Evolutionary conservation across 2,113 vertebrate genomes (phyloP), one percentile per base, ranked within the genome.

Genomic region (Uria aalge): DNA sequence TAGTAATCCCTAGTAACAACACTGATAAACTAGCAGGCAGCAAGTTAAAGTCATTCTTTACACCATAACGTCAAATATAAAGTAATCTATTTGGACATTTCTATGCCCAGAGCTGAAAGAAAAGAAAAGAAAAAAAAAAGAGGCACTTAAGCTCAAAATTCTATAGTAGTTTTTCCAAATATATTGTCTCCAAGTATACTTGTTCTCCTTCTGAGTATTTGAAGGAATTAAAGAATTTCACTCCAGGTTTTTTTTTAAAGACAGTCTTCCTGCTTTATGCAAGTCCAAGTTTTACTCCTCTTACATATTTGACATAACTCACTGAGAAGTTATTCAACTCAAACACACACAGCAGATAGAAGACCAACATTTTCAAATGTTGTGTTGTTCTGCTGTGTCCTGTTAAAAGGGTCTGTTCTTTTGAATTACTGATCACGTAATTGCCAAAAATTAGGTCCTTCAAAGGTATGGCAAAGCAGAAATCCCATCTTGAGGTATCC

Each of bases 141-240:
- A 15, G 47, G 45, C 29, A 47, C 12, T n/a, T 73, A 36, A 76
- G 20, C 18, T 80, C 19, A 75, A 66, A 71, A 88, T 27, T 64
- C 91, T 57, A 5, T 8, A 41, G 15, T 12, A 38, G 8, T 15
- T 55, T 91, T 64, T 38, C 38, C 40, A 73, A 84, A 91, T 30
- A 32, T 0, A 0, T 11, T 60, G 12, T 18, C n/a, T 84, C 67
- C 21, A 72, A 71, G 23, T 34, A 66, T 1, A 73, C 22, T 4
- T 50, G 16, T 52, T 59, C 38, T 75, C 27, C 73, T 67, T 63
- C 13, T 1, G 2, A 68, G 5, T 36, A 80, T 36, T 34, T 43
- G 19, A 91, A 77, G 32, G 13, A 94, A 85, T 45, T 67, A 27
- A 81, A 72, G 17, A 77, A 48, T 85, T 90, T 76, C 17, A 64